Evolutionary conservation across 2,113 vertebrate genomes (phyloP).

Genomic region (Ictalurus punctatus): DNA sequence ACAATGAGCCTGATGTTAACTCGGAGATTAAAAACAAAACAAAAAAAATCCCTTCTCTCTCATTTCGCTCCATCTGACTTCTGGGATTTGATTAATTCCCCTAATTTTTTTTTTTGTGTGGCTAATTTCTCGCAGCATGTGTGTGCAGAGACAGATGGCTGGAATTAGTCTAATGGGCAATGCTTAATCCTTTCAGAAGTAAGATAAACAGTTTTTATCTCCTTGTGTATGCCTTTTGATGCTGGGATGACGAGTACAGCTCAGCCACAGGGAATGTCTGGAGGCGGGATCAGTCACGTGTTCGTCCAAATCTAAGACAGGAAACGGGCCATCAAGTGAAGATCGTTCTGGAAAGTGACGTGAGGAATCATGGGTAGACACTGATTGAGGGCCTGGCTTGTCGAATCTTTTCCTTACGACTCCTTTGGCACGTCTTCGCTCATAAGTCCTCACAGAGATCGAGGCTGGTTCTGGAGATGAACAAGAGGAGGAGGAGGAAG

Average conservation of each 20-base stretch:
- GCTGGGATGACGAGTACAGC: neutral
- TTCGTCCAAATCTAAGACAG: neutral
- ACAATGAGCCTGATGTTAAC: neutral
- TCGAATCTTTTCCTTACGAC: neutral
- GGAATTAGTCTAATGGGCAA: neutral
- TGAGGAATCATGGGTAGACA: neutral
- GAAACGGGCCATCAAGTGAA: neutral
- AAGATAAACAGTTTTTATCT: neutral
- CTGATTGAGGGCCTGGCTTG: neutral
- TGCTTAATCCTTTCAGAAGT: constrained; percentile 10
- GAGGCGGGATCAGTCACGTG: neutral
- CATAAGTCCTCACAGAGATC: constrained; percentile 20
- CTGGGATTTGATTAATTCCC: neutral
- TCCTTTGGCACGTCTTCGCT: constrained; percentile 17
- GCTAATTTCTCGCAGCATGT: neutral
- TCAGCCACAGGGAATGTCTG: neutral
- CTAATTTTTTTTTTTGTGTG: neutral
- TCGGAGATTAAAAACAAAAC: neutral
- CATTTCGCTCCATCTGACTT: neutral
- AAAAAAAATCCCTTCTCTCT: neutral
- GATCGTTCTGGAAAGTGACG: constrained; percentile 8
- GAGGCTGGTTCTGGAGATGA: neutral
- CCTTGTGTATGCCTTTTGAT: neutral
- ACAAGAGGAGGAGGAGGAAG: neutral
- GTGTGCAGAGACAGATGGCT: constrained; percentile 11